These are phyloP conservation scores for Panthera leo DNA, from an alignment of 2,113 vertebrate genomes.

Conservation along the genomic window DNA sequence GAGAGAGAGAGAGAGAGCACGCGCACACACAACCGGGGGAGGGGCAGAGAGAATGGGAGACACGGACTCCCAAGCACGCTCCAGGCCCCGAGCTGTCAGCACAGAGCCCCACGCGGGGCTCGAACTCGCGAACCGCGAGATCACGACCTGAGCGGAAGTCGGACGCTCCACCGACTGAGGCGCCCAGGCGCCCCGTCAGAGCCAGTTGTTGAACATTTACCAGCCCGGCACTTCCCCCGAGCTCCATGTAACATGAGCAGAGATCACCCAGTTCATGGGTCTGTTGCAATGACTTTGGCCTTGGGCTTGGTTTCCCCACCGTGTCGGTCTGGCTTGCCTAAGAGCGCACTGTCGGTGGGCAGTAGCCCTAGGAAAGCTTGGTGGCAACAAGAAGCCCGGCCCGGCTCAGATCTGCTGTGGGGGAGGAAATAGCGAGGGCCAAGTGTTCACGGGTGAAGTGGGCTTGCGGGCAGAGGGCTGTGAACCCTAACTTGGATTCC, in stretches of 20 bases:
- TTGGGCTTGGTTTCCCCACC: not conserved
- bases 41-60: too few relatives aligned
- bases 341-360: not conserved
- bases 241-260: not conserved
- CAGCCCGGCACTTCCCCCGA: not conserved
- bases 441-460: not conserved
- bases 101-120: too few relatives aligned
- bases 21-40: too few relatives aligned
- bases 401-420: not conserved
- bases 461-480: too few relatives aligned
- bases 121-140: too few relatives aligned
- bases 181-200: not conserved
- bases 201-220: not conserved
- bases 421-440: rapidly evolving
- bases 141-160: too few relatives aligned
- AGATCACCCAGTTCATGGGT: not conserved
- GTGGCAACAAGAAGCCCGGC: not conserved
- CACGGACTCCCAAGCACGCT: too few relatives aligned
- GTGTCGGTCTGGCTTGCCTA: not conserved
- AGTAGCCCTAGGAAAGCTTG: not conserved
- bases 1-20: too few relatives aligned
- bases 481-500: not conserved
- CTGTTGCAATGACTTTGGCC: not conserved
- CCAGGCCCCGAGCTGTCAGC: too few relatives aligned
- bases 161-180: too few relatives aligned